These are phyloP conservation scores for Pteruthius melanotis DNA, from an alignment of 2,113 vertebrate genomes.

Conservation along the genomic window DNA sequence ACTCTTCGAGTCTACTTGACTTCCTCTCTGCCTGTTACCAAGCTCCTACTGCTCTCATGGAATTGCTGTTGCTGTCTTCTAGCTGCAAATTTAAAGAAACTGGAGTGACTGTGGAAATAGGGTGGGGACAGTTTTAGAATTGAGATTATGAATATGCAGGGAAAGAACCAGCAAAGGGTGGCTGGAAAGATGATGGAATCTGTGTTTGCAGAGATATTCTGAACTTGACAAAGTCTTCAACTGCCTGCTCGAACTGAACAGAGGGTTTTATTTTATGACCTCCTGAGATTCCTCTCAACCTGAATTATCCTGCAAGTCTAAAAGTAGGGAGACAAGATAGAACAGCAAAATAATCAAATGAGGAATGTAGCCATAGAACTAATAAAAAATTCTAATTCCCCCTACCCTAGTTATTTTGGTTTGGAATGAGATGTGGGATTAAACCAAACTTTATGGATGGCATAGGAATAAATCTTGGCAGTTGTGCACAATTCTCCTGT, in stretches of 20 bases:
- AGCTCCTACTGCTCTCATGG: not conserved
- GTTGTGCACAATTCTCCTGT: not conserved
- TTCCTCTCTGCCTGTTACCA: not conserved
- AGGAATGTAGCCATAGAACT: not conserved
- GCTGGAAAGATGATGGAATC: not conserved
- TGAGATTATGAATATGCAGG: not conserved
- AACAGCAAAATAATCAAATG: not conserved
- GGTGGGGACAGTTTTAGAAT: not conserved
- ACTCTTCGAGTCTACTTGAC: not conserved
- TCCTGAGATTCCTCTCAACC: not conserved
- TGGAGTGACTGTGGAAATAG: not conserved
- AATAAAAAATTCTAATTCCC: not conserved
- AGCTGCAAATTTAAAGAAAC: not conserved
- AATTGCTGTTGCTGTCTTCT: not conserved
- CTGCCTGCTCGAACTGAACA: not conserved
- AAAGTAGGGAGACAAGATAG: not conserved
- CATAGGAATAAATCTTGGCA: not conserved
- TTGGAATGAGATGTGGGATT: not conserved
- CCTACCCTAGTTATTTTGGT: not conserved
- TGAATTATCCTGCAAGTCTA: not conserved
- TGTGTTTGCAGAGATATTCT: not conserved
- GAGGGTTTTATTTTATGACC: not conserved
- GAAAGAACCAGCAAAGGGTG: not conserved
- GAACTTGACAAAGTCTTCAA: not conserved
- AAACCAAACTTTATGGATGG: not conserved